Conservation (phyloP, 2,113 vertebrate species). For the Balaenoptera acutorostrata region DNA sequence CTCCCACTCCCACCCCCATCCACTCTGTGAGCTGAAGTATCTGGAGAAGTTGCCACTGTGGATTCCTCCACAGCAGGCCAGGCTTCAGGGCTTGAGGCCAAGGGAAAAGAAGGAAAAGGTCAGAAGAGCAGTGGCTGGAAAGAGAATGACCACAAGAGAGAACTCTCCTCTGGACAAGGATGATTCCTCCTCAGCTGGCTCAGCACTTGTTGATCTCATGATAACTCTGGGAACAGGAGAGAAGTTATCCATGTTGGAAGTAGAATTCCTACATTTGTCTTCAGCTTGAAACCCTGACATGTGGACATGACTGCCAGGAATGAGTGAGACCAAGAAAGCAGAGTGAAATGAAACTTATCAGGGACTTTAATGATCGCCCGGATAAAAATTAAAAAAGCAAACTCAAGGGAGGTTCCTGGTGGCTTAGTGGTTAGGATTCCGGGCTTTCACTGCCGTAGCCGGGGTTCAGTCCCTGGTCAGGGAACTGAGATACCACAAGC, state of each 20-base stretch:
- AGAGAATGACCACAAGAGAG: neutral
- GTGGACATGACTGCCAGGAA: neutral
- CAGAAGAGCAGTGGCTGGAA: neutral
- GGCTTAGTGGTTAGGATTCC: neutral
- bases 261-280: neutral
- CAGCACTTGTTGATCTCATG: fast-evolving
- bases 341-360: neutral
- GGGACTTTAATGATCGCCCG: neutral
- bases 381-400: neutral
- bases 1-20: fast-evolving
- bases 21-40: neutral
- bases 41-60: neutral
- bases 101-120: neutral
- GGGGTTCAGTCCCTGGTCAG: neutral
- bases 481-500: neutral
- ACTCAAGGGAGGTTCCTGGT: neutral
- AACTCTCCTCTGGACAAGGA: neutral
- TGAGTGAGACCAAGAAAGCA: neutral
- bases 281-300: neutral
- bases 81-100: neutral
- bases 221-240: neutral
- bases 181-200: neutral
- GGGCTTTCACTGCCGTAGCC: fast-evolving
- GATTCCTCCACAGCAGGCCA: neutral
- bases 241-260: neutral